Percentiles rank a stretch among this genome's conserved stretches.
These are phyloP conservation scores for Gasterosteus nipponicus DNA, from an alignment of 2,113 vertebrate genomes.

Conservation along the genomic window DNA sequence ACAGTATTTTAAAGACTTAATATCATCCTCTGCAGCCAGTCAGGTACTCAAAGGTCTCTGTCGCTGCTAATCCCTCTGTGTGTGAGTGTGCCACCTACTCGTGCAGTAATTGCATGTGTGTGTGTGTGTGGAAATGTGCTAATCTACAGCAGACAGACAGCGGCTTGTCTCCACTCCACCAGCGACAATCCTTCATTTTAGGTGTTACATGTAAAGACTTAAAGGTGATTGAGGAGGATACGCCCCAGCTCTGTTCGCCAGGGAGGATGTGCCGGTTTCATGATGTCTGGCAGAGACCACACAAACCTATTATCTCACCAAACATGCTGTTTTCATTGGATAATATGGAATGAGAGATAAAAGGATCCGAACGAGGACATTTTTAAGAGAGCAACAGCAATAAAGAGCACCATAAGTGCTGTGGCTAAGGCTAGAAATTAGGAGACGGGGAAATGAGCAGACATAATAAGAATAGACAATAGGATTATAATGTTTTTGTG, in stretches of 20 bases:
- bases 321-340: conserved; percentile 37
- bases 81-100: conserved; percentile 37
- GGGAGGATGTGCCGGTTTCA: conserved; percentile 40
- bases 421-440: neutral
- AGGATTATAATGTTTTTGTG: neutral
- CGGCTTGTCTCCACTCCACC: conserved; percentile 62
- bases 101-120: conserved; percentile 21
- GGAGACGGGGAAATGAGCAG: neutral
- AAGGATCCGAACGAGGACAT: conserved; percentile 6
- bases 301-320: conserved; percentile 41
- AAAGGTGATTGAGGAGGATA: conserved; percentile 61
- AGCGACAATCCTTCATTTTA: conserved; percentile 61
- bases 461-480: neutral
- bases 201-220: conserved; percentile 58
- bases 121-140: conserved; percentile 23
- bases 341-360: conserved; percentile 25
- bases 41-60: conserved; percentile 47
- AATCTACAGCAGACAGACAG: conserved; percentile 67
- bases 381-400: conserved; percentile 6
- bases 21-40: conserved; percentile 54
- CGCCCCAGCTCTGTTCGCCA: conserved; percentile 37
- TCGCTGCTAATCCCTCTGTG: conserved; percentile 36
- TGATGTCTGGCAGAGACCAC: conserved; percentile 42
- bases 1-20: conserved; percentile 41
- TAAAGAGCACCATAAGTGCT: conserved; percentile 2